These are phyloP conservation scores for Liasis olivaceus DNA, from an alignment of 2,797 vertebrate genomes.

Conservation along the genomic window DNA sequence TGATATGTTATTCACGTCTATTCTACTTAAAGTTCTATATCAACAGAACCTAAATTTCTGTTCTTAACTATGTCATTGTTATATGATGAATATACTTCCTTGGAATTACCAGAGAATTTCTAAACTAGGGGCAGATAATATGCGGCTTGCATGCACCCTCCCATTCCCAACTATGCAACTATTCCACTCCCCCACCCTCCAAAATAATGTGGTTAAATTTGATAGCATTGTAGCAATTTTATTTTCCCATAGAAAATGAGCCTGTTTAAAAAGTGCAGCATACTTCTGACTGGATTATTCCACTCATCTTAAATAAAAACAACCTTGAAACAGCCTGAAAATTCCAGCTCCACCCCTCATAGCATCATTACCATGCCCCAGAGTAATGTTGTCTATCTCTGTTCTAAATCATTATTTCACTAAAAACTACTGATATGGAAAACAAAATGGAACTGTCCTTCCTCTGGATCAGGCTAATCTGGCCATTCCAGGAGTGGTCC, in stretches of 20 bases:
- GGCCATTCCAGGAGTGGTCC: too few species aligned
- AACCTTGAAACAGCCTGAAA: too few species aligned
- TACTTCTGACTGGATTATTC: background rate
- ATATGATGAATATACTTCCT: background rate
- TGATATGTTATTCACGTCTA: background rate
- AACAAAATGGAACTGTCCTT: too few species aligned
- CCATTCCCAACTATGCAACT: background rate
- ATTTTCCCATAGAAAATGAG: background rate
- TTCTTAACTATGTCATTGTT: background rate
- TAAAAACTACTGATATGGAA: too few species aligned
- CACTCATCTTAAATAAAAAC: too few species aligned
- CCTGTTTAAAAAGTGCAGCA: background rate
- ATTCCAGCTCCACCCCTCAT: too few species aligned
- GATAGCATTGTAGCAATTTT: background rate
- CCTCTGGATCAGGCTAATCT: too few species aligned
- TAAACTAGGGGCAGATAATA: background rate
- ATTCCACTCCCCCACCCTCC: background rate
- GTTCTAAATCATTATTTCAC: too few species aligned
- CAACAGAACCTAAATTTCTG: background rate
- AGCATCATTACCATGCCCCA: too few species aligned
- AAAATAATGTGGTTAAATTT: background rate
- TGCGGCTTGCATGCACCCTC: background rate
- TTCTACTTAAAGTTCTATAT: background rate
- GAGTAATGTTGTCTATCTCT: too few species aligned
- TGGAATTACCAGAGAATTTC: background rate